Base-by-base conservation (phyloP, 1,140 invertebrate species). In the Sycobia sp. region DNA sequence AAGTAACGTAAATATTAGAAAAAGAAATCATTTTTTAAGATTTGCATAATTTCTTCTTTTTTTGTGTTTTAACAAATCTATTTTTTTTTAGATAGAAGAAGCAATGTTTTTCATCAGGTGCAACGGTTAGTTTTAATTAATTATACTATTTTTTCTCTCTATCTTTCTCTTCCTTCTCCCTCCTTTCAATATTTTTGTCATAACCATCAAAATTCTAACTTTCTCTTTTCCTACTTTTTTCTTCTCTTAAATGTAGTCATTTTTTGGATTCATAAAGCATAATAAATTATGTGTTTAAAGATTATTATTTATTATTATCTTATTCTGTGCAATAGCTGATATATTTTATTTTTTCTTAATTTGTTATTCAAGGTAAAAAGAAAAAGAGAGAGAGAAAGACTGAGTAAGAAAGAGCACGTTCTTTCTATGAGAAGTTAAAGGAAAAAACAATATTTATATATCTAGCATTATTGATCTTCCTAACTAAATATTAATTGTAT, bases 401-500 rank as follows among this genome's bases (percentile, higher is more conserved):
- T 18, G 18, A 32, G 39, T 20, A 11, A 50, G 11, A 55, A 34
- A 56, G 41, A 55, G 27, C 13, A 36, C 23, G 22, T 32, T 22
- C 20, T 23, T 22, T 47, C 25, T 46, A 20, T 32, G 4, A 32
- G 25, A 25, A 41, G 53, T 38, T 23, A 18, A 25, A 55, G 53
- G 53, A 23, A 11, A 23, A 43, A 13, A 39, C 22, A 29, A n/a
- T 54, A 25, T 34, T 11, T 13, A 22, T 39, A 34, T 46, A 54
- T 43, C n/a, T n/a, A n/a, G n/a, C n/a, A n/a, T n/a, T n/a, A n/a
- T n/a, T n/a, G n/a, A 38, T 47, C 44, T 38, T 55, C 51, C 41
- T 32, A 55, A 49, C 55, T 62, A 29, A 55, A 39, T 44, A 43
- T 62, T 55, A 62, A 62, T 54, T 44, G 50, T 59, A 46, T 25